A percentile compares a stretch with the other conserved stretches of the same genome.
Conservation (phyloP, 2,797 vertebrate genomes). For the Gallinago stenura region DNA sequence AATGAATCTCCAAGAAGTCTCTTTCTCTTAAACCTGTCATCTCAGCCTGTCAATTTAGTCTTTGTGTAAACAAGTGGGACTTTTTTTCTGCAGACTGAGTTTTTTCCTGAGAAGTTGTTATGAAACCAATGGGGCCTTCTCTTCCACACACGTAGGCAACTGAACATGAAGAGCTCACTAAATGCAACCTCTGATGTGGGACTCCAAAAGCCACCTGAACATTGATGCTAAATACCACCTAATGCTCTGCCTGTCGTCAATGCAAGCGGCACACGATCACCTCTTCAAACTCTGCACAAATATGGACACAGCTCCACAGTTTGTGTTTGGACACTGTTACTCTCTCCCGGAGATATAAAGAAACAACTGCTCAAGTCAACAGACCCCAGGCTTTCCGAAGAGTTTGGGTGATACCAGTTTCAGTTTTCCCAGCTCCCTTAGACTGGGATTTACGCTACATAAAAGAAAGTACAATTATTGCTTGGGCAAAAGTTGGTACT, state of each 20-base stretch:
- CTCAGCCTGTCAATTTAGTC: background rate
- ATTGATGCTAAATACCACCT: background rate
- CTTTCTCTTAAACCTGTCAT: background rate
- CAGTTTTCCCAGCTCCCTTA: background rate
- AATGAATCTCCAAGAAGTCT: background rate
- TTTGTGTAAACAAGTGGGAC: background rate
- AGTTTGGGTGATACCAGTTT: background rate
- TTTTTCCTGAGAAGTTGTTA: background rate
- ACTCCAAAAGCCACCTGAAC: background rate
- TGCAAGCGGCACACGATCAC: accelerated
- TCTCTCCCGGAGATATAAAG: background rate
- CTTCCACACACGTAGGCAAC: accelerated
- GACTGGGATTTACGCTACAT: background rate
- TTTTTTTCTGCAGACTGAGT: background rate
- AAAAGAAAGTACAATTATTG: accelerated
- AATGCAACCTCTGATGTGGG: accelerated
- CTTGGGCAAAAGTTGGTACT: accelerated
- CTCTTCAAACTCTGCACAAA: background rate
- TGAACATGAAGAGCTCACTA: background rate
- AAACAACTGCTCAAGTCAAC: background rate
- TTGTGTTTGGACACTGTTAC: background rate
- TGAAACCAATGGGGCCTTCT: accelerated
- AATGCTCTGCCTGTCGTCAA: background rate
- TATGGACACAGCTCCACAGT: accelerated
- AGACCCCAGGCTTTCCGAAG: background rate